Evolutionary conservation across 2,113 vertebrate species (phyloP), one percentile per base, ranked within the genome.

Genomic region (Hystrix brachyura): DNA sequence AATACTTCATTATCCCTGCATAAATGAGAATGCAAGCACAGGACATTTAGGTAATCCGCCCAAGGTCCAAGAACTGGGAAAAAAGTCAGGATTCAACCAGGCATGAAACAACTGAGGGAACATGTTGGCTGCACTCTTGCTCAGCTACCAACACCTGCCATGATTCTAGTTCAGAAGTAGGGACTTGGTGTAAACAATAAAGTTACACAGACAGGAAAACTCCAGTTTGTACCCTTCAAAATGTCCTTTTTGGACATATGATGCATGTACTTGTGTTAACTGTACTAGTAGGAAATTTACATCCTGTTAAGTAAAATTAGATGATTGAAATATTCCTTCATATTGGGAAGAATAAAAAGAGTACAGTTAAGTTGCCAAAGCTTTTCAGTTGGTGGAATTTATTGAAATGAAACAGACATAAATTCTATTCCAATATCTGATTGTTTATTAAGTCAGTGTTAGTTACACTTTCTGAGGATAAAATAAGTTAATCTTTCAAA

Each of bases 401-500:
- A 85, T 85, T 97, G 95, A 91, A 92, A 65, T 83, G 29, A 88
- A 89, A 89, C 3, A 90, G 69, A 83, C 43, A 76, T 29, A 90
- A 96, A 93, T 95, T 86, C 38, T 83, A 65, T 46, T 93, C 51
- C 90, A 55, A 48, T 59, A 82, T 81, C 78, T 96, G 83, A 93
- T 92, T 90, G 60, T 92, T 90, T 85, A 82, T 11, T 89, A 84
- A 96, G 34, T 76, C 62, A 43, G 51, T 78, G 11, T 81, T 1
- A 74, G 21, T 90, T 81, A 90, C 25, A 84, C 60, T 95, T 97
- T 88, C 84, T 76, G 89, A 89, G 86, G 74, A 94, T 91, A 97
- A 96, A 94, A 17, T 3, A 65, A 74, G n/a, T 87, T 97, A 97
- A 82, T 93, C 90, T 87, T 97, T 84, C 62, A 84, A 43, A 91